Conservation (phyloP, 2,888 invertebrate species). For the Calameuta pallipes region DNA sequence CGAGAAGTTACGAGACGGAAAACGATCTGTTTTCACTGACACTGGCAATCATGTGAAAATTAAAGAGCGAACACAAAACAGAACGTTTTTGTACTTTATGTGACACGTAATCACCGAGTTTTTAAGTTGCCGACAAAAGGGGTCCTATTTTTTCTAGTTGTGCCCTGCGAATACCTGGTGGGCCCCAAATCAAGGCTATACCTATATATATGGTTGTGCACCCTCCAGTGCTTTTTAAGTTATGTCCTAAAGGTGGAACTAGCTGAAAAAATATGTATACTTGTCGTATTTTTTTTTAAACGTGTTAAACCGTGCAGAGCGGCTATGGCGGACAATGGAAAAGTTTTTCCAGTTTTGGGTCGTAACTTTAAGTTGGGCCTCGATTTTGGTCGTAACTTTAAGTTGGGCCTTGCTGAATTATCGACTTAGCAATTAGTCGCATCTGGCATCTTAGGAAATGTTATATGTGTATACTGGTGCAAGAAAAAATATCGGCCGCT, state of each 20-base stretch:
- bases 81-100: conserved; percentile 54
- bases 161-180: conserved; percentile 2
- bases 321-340: conserved; percentile 29
- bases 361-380: conserved; percentile 30
- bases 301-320: conserved; percentile 25
- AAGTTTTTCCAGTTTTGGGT: conserved; percentile 26
- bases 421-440: conserved; percentile 11
- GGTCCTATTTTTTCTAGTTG: neutral
- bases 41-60: conserved; percentile 31
- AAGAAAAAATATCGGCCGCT: neutral
- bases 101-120: conserved; percentile 52
- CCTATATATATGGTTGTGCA: neutral
- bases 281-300: conserved; percentile 4
- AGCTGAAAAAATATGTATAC: conserved; percentile 15
- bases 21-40: conserved; percentile 27
- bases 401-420: conserved; percentile 9
- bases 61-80: conserved; percentile 42
- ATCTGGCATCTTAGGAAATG: neutral
- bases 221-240: conserved; percentile 35
- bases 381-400: conserved; percentile 34
- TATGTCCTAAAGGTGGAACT: conserved; percentile 45
- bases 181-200: neutral
- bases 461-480: neutral
- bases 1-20: conserved; percentile 23
- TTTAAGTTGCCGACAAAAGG: conserved; percentile 36